Evolutionary conservation across 2,797 vertebrate species (phyloP).

Genomic region (Pteronotus mesoamericanus): DNA sequence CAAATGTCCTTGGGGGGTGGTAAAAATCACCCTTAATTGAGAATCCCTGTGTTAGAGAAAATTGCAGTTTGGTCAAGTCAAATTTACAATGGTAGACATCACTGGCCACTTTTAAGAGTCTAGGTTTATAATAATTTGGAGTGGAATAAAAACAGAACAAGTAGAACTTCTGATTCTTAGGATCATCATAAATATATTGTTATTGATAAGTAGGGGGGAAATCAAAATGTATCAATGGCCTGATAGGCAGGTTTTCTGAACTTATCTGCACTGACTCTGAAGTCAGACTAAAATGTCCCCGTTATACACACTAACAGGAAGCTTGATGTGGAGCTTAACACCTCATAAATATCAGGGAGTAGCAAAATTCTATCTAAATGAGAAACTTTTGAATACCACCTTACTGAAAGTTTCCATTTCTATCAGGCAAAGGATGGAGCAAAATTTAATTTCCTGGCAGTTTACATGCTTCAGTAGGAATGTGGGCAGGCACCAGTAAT

Average conservation of each 20-base stretch:
- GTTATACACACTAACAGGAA: not conserved
- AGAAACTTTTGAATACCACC: not conserved
- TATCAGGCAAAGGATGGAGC: slow-evolving; percentile 54
- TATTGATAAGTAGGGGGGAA: not conserved
- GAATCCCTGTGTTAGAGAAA: not conserved
- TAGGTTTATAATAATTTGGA: not conserved
- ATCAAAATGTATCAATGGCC: not conserved
- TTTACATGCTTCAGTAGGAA: slow-evolving; percentile 45
- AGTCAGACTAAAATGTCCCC: not conserved
- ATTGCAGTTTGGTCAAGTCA: not conserved
- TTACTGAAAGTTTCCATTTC: slow-evolving; percentile 47
- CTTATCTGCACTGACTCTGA: not conserved
- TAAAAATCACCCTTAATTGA: not conserved
- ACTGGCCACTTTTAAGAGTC: not conserved
- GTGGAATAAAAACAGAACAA: not conserved
- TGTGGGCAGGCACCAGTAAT: not conserved
- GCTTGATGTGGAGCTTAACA: not conserved
- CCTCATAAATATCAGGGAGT: slow-evolving; percentile 36
- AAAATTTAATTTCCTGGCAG: slow-evolving; percentile 63
- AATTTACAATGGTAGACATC: not conserved
- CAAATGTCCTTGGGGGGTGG: not conserved
- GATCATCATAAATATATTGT: not conserved
- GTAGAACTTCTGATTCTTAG: not conserved
- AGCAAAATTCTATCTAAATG: not conserved
- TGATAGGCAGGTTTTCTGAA: not conserved